Evolutionary conservation across 2,888 invertebrate species (phyloP).

Genomic region (Ophioninae sp.): DNA sequence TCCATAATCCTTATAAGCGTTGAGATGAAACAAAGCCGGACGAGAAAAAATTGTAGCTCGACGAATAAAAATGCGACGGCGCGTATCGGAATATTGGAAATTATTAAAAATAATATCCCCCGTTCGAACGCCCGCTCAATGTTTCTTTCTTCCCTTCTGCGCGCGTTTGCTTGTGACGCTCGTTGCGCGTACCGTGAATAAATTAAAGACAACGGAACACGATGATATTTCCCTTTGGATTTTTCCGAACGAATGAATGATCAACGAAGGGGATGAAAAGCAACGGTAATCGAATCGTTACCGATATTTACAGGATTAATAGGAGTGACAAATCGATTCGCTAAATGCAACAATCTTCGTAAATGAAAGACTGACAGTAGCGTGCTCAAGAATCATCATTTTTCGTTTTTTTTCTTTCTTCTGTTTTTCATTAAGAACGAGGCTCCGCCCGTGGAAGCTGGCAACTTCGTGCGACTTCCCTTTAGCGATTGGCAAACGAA

Average conservation of each 20-base stretch:
- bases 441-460: slow-evolving; percentile 13
- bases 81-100: not conserved
- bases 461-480: not conserved
- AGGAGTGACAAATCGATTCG: slow-evolving; percentile 38
- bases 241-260: slow-evolving; percentile 23
- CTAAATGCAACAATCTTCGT: slow-evolving; percentile 77
- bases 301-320: slow-evolving; percentile 55
- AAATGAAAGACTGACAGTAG: slow-evolving; percentile 77
- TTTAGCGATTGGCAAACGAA: not conserved
- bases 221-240: not conserved
- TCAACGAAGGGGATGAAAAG: slow-evolving; percentile 27
- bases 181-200: slow-evolving; percentile 27
- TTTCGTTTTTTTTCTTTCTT: slow-evolving; percentile 24
- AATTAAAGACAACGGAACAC: slow-evolving; percentile 49
- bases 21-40: not conserved
- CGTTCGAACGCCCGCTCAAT: not conserved
- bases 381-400: slow-evolving; percentile 50
- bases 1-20: not conserved
- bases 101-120: not conserved
- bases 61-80: not conserved
- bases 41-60: not conserved
- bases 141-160: not conserved
- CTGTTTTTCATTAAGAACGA: not conserved
- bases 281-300: slow-evolving; percentile 33
- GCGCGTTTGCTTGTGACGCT: slow-evolving; percentile 20